A percentile compares a stretch with the other conserved stretches of the same genome.
Evolutionary conservation across 2,113 vertebrate species (phyloP).

Genomic region (Argyrosomus japonicus): DNA sequence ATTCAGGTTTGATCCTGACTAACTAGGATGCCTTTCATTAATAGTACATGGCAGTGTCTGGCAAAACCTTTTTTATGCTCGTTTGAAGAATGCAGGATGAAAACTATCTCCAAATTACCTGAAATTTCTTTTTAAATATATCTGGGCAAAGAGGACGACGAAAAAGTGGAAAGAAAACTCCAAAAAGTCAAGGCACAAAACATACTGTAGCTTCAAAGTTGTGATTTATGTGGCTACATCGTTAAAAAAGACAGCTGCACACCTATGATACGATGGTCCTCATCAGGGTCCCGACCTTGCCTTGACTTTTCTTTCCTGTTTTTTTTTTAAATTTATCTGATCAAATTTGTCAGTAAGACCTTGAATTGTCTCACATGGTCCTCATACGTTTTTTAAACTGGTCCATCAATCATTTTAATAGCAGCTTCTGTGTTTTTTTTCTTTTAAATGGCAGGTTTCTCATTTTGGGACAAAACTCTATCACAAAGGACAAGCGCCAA

Average conservation of each 20-base stretch:
- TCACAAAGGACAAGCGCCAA: background rate
- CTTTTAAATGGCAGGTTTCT: background rate
- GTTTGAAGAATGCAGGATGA: background rate
- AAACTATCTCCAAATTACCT: constrained; percentile 11
- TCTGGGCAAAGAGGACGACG: background rate
- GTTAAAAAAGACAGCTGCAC: background rate
- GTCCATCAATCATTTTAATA: constrained; percentile 14
- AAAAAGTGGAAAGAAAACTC: background rate
- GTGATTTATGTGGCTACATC: background rate
- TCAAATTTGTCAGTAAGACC: constrained; percentile 2
- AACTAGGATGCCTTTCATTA: constrained; percentile 40
- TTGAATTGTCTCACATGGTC: background rate
- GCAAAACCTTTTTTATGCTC: background rate
- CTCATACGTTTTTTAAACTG: background rate
- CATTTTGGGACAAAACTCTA: background rate
- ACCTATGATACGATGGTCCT: background rate
- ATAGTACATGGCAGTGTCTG: constrained; percentile 10
- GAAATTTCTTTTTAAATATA: background rate
- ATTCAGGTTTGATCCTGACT: constrained; percentile 28
- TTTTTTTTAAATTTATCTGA: background rate
- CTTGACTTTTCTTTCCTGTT: background rate
- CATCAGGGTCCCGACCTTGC: background rate
- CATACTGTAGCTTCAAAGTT: background rate
- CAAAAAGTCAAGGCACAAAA: background rate
- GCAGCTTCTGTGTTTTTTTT: background rate